Conservation (phyloP, 2,797 vertebrate species). For the Rhincodon typus region DNA sequence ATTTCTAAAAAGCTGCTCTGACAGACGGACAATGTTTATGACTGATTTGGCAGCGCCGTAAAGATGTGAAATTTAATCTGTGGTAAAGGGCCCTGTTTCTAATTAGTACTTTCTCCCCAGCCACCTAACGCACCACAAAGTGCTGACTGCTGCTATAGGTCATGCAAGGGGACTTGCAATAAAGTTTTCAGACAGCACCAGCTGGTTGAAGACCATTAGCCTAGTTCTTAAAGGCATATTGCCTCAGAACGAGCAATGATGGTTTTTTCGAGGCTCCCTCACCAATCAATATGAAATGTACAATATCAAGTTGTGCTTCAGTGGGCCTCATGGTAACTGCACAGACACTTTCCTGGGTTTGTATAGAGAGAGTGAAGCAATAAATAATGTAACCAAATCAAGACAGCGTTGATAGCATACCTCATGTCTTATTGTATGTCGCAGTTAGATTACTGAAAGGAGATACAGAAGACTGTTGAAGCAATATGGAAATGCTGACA, state of each 20-base stretch:
- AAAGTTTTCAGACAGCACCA: conserved; percentile 1
- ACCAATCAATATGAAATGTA: no score
- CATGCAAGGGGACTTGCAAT: not conserved
- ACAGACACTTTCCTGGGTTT: not conserved
- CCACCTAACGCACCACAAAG: not conserved
- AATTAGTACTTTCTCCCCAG: not conserved
- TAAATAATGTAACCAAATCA: not conserved
- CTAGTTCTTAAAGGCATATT: not conserved
- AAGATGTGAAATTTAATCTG: conserved; percentile 16
- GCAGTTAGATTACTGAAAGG: not conserved
- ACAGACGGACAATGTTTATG: not conserved
- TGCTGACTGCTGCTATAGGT: not conserved
- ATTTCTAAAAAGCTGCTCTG: not conserved
- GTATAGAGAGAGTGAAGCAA: not conserved
- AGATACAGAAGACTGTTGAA: not conserved
- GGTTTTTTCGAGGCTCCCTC: not conserved
- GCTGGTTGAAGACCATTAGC: not conserved
- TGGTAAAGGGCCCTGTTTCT: not conserved
- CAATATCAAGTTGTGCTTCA: not conserved
- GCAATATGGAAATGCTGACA: not conserved
- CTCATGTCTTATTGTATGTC: not conserved
- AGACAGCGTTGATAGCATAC: not conserved
- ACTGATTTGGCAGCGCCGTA: not conserved
- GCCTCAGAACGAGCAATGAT: not conserved
- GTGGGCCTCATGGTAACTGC: not conserved